Conservation (phyloP, 2,113 vertebrate genomes). For the Odobenus rosmarus region DNA sequence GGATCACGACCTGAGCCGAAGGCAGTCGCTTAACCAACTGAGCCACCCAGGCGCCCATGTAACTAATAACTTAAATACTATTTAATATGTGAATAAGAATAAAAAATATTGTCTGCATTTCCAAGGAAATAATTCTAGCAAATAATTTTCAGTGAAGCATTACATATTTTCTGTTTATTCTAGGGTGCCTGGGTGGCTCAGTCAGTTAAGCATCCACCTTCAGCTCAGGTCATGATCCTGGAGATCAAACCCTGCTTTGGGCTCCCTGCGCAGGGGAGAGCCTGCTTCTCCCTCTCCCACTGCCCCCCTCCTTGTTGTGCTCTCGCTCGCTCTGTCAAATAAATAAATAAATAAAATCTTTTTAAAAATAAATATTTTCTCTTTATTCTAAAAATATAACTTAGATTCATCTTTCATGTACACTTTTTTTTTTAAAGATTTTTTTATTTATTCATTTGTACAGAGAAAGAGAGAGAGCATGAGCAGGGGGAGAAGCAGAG, state of each 20-base stretch:
- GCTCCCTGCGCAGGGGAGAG: neutral
- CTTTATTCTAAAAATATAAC: slow-evolving; percentile 48
- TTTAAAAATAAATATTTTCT: neutral
- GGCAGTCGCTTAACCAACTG: too few relatives aligned
- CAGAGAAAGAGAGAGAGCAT: too few relatives aligned
- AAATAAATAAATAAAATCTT: neutral
- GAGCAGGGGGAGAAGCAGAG: too few relatives aligned
- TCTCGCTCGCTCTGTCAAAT: neutral
- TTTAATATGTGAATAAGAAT: neutral
- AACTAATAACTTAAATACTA: slow-evolving; percentile 42
- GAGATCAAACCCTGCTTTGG: neutral
- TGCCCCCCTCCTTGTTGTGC: too few relatives aligned
- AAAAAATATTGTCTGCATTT: slow-evolving; percentile 21
- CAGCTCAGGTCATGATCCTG: neutral
- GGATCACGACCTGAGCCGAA: too few relatives aligned
- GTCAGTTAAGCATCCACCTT: neutral
- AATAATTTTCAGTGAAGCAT: slow-evolving; percentile 45
- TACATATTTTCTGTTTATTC: neutral
- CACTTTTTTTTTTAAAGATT: neutral
- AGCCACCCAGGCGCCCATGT: too few relatives aligned
- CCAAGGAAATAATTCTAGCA: slow-evolving; percentile 39
- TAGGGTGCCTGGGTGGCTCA: neutral
- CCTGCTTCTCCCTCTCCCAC: too few relatives aligned
- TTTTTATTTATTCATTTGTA: too few relatives aligned
- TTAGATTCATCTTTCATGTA: slow-evolving; percentile 20